Base-by-base conservation (phyloP, 2,113 vertebrate genomes). In the Australoheros scitulus region DNA sequence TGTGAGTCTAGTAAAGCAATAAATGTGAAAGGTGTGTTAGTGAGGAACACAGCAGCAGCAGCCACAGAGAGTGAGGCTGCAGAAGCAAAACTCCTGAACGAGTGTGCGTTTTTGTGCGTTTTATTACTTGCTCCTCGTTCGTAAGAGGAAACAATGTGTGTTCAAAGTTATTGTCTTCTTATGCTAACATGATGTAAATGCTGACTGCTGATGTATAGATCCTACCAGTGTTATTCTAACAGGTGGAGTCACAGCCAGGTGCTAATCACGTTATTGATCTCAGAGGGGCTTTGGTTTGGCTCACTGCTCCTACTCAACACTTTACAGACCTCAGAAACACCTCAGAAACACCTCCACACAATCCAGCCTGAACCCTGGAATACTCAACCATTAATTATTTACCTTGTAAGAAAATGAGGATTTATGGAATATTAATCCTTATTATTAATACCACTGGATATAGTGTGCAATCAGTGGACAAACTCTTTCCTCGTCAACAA, bases 401-500 rank as follows among this genome's bases (percentile, higher is more conserved):
- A 38, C 29, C 7, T 61, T 36, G 32, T 55, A 17, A 59, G 13
- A 50, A 68, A 50, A 70, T 11, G 3, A 50, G 43, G 41, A 70
- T 4, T 26, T 47, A 50, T 24, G 15, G 29, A 70, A 50, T 50
- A 2, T 29, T 70, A 70, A 70, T 0, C 11, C 24, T 29, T 50
- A 34, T 7, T 34, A 34, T 6, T 34, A 34, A 34, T 34, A 6
- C 1, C 47, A 50, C 14, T 50, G 47, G 43, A 2, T 50, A 29
- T 70, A 29, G 50, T 50, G 29, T 47, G 47, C 5, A 17, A 50
- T 47, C 22, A 20, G 10, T 70, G 47, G 15, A 50, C 24, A 29
- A 52, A 20, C 24, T 17, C 10, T n/a, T 72, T 1, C 9, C 0
- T 11, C 50, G 1, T 6, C 13, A 6, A 15, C 38, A 32, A 22